phyloP scores from a whole-genome alignment of 30 jellyfish, hydroid and myxozoan genomes.

The Hydractinia echinata region DNA sequence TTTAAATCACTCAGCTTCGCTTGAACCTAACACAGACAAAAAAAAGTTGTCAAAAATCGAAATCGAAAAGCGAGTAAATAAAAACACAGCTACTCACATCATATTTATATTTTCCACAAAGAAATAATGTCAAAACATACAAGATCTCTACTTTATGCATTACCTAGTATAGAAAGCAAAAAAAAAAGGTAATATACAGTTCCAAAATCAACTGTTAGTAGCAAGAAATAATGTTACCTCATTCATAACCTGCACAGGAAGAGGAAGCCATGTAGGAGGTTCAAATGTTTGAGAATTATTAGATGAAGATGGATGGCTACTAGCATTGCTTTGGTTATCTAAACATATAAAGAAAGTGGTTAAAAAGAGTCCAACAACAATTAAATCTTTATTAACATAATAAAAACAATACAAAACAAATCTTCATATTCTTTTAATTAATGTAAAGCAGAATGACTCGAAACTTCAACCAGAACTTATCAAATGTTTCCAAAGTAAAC shows the following conservation, averaged over 20 bases:
- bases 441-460: too few relatives aligned
- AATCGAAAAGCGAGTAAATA: neutral
- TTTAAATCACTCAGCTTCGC: conserved; percentile 64
- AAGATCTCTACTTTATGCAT: conserved; percentile 89
- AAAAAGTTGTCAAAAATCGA: neutral
- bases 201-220: neutral
- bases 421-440: too few relatives aligned
- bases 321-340: too few relatives aligned
- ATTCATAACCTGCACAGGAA: neutral
- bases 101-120: conserved; percentile 67
- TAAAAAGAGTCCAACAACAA: too few relatives aligned
- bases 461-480: too few relatives aligned
- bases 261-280: neutral
- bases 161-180: conserved; percentile 29
- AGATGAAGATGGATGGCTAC: too few relatives aligned
- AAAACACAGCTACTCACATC: conserved; percentile 42
- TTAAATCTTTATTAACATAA: too few relatives aligned
- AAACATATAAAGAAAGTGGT: too few relatives aligned
- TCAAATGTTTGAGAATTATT: neutral
- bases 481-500: too few relatives aligned
- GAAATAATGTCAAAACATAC: conserved; percentile 69
- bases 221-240: neutral
- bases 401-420: too few relatives aligned
- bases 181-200: neutral
- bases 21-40: conserved; percentile 55